Evolutionary conservation across 1,140 invertebrate species (phyloP).

Genomic region (Dendrolimus kikuchii): DNA sequence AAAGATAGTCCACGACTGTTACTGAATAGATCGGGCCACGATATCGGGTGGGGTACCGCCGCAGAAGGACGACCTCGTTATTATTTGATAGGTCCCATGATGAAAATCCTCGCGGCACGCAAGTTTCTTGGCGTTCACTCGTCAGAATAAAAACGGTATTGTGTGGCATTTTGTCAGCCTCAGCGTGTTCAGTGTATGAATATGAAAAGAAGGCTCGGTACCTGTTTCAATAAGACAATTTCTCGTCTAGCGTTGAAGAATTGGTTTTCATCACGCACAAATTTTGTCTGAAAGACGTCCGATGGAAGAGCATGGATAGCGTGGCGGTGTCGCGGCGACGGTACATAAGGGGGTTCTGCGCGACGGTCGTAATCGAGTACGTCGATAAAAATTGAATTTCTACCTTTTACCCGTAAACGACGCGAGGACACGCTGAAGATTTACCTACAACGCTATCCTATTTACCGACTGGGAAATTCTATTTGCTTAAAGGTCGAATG

Average conservation of each 20-base stretch:
- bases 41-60: slow-evolving; percentile 33
- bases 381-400: slow-evolving; percentile 55
- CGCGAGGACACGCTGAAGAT: slow-evolving; percentile 38
- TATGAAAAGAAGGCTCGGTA: slow-evolving; percentile 45
- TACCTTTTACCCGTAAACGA: slow-evolving; percentile 36
- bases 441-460: slow-evolving; percentile 58
- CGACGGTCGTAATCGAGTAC: slow-evolving; percentile 32
- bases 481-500: slow-evolving; percentile 68
- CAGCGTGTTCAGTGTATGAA: slow-evolving; percentile 37
- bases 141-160: slow-evolving; percentile 56
- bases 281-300: slow-evolving; percentile 25
- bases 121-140: slow-evolving; percentile 57
- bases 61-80: slow-evolving; percentile 51
- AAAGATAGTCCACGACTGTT: slow-evolving; percentile 42
- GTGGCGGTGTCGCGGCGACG: not conserved
- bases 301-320: slow-evolving; percentile 7
- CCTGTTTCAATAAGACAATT: slow-evolving; percentile 41
- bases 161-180: slow-evolving; percentile 50
- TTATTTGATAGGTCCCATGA: slow-evolving; percentile 63
- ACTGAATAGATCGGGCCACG: slow-evolving; percentile 38
- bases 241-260: slow-evolving; percentile 51
- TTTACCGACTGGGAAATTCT: slow-evolving; percentile 64
- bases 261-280: slow-evolving; percentile 63
- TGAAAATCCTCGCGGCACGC: slow-evolving; percentile 58
- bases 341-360: slow-evolving; percentile 16